Base-by-base conservation (phyloP, 2,797 vertebrate genomes). In the Notolepis coatsorum region DNA sequence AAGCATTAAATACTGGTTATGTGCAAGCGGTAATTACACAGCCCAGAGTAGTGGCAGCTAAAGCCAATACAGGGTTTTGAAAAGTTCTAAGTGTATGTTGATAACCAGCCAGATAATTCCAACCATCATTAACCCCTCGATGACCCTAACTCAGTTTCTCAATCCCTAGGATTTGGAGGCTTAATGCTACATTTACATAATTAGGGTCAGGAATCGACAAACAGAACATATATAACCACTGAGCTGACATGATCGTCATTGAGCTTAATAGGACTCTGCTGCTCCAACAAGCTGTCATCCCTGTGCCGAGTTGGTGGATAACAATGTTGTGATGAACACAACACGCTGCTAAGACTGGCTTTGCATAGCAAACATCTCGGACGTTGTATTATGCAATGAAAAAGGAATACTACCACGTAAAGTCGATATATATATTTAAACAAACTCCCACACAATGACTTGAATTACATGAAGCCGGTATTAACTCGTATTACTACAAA, bases 101-200 rank as follows among this genome's bases (percentile, higher is more conserved):
- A 82, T 77, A 84, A 66, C 70, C 71, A 80, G 56, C 58, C 37
- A 66, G 79, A 82, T 81, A 85, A 87, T 85, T 90, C 82, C 71
- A 75, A 77, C 84, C 78, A 85, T 89, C 79, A 90, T 91, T 92
- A 92, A 89, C 89, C 89, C 89, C 79, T 61, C 28, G 17, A 53
- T 85, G 84, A 89, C 88, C 89, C 81, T 77, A 75, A 86, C 91
- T 84, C 82, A 78, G 79, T 54, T 71, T 55, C 75, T 65, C 65
- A 87, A 87, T 89, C 88, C 81, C 77, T 54, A 1, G 54, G 87
- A 86, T 90, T 88, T 64, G n/a, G 61, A 75, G 88, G 87, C 91
- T 93, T 92, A 91, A 82, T 74, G 71, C 67, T 35, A 81, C 75
- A 89, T 93, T 90, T 90, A 73, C 89, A 91, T 91, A 90, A 91